A percentile compares a stretch with the other conserved stretches of the same genome.
Evolutionary conservation across 37 sponge, comb jelly and placozoan genomes (phyloP).

Genomic region (Crambe crambe): DNA sequence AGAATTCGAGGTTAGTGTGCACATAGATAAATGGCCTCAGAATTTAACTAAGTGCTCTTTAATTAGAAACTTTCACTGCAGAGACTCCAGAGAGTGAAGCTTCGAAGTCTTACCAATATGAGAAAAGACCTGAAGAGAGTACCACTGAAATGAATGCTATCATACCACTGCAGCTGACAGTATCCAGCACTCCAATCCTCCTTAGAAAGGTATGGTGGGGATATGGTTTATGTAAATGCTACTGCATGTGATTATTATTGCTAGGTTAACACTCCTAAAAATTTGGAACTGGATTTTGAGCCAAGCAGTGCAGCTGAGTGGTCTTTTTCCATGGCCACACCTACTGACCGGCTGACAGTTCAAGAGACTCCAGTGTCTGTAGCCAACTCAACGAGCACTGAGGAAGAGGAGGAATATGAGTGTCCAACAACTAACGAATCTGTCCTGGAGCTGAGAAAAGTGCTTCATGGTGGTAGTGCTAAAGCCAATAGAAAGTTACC

Average conservation of each 20-base stretch:
- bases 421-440: background rate
- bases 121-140: background rate
- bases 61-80: background rate
- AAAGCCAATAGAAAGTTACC: background rate
- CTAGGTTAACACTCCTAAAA: constrained; percentile 19
- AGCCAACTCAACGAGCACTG: constrained; percentile 2
- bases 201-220: background rate
- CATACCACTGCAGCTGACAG: background rate
- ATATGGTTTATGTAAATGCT: background rate
- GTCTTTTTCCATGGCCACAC: constrained; percentile 70
- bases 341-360: constrained; percentile 4
- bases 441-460: constrained; percentile 1
- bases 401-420: background rate
- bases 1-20: background rate
- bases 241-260: background rate
- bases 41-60: background rate
- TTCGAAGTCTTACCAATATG: background rate
- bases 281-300: constrained; percentile 35
- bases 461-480: background rate
- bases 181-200: background rate
- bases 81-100: background rate
- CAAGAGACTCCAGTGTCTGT: background rate
- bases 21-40: too few relatives aligned
- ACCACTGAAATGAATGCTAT: background rate
- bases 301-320: constrained; percentile 29